Evolutionary conservation across 2,888 invertebrate species (phyloP), one percentile per base, ranked within the genome.

Genomic region (Cephus pygmeus): DNA sequence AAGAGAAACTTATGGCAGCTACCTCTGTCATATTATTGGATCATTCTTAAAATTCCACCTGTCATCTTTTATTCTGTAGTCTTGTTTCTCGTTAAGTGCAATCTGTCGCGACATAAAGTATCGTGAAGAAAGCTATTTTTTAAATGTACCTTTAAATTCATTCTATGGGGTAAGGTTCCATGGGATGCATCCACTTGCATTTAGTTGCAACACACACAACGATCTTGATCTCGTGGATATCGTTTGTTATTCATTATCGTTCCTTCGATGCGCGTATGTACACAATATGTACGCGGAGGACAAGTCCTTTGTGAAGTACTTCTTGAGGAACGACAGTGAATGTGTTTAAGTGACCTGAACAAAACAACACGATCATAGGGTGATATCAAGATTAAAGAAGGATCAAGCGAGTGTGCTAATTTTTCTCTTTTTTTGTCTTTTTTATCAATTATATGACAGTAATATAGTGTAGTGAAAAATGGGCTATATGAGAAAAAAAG

Each of bases 221-320:
- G 91, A 91, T 91, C 91, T 91, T 91, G 91, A 91, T 91, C 91
- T 91, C 91, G 89, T 91, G 91, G 90, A 90, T 91, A 91, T 91
- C 91, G 91, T 91, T 91, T 79, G 79, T 79, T 79, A 86, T 90
- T 91, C 91, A 91, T 90, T 91, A 91, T 91, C 91, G 91, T 91
- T 90, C 89, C 91, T 88, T 87, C 82, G 87, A 87, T 84, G 86
- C 86, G 87, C 82, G 87, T 84, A 85, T 84, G 85, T 85, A 86
- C 84, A 84, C 81, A 83, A 82, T 84, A 86, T 85, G 86, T 82
- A 85, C 85, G 81, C 56, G 56, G 56, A 56, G 83, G 82, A 83
- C 79, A 87, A 87, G 88, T 90, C 89, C 90, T 89, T 89, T 87
- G 88, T 89, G 89, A 89, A 87, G 90, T 90, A 89, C 89, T 88